Evolutionary conservation across 2,888 invertebrate species (phyloP).

Genomic region (Thera obeliscata): DNA sequence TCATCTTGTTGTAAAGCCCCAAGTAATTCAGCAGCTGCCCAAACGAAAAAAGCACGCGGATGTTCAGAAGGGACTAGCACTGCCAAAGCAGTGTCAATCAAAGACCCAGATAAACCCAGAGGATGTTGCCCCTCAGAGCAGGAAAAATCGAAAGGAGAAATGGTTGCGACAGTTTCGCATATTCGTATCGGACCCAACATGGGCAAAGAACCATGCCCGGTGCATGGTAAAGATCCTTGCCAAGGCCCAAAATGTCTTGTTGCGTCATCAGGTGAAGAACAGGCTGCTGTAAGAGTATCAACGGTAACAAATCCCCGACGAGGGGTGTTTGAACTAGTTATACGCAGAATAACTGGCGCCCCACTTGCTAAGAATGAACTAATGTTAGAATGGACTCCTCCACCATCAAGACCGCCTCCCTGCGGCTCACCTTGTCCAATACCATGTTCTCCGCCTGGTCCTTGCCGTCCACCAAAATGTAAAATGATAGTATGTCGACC

Average conservation of each 20-base stretch:
- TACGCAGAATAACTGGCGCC: constrained; percentile 71
- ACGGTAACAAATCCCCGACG: constrained; percentile 68
- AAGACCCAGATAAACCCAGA: constrained; percentile 47
- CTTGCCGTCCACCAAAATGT: constrained; percentile 60
- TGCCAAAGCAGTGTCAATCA: constrained; percentile 61
- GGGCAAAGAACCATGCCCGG: constrained; percentile 58
- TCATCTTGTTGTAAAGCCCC: constrained; percentile 40
- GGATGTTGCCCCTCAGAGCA: constrained; percentile 52
- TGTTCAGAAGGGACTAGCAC: constrained; percentile 49
- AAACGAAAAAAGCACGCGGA: constrained; percentile 50
- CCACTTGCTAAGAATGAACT: constrained; percentile 75
- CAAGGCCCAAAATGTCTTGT: constrained; percentile 68
- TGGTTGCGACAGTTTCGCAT: constrained; percentile 70
- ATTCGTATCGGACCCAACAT: constrained; percentile 64
- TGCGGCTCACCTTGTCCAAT: constrained; percentile 52
- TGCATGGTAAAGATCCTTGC: constrained; percentile 64
- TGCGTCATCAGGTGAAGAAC: constrained; percentile 54
- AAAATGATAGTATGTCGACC: constrained; percentile 62
- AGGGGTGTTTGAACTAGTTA: constrained; percentile 76
- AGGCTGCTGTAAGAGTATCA: constrained; percentile 68
- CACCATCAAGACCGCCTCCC: constrained; percentile 56
- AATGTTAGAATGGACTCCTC: constrained; percentile 79
- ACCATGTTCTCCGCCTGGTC: constrained; percentile 44
- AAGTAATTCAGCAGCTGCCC: constrained; percentile 42
- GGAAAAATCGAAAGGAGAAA: constrained; percentile 55